A percentile compares a stretch with the other conserved stretches of the same genome.
These are phyloP conservation scores for Propithecus coquereli DNA, from an alignment of 2,113 vertebrate genomes.

Conservation along the genomic window DNA sequence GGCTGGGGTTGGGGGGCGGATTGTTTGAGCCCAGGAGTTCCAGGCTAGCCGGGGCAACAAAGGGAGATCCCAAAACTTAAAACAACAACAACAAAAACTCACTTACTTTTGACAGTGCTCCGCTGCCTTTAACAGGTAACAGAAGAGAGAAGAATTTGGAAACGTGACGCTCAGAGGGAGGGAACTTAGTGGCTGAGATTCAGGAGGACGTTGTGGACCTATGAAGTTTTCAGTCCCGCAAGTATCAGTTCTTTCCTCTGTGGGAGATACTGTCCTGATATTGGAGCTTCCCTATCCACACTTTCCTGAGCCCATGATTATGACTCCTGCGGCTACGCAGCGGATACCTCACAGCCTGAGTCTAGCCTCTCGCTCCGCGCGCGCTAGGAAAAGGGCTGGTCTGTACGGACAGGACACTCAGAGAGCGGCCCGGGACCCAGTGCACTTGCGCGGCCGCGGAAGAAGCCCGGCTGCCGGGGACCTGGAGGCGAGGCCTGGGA, in stretches of 20 bases:
- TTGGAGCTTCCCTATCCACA: background rate
- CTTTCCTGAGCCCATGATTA: background rate
- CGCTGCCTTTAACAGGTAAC: background rate
- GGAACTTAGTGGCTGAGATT: background rate
- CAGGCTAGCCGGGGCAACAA: background rate
- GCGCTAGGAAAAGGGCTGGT: accelerated
- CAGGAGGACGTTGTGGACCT: background rate
- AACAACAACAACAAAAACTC: no score
- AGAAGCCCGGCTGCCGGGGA: accelerated
- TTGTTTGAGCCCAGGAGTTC: background rate
- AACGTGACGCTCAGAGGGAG: background rate
- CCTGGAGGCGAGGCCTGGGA: background rate
- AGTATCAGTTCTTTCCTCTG: background rate
- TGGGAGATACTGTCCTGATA: background rate
- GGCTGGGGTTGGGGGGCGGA: background rate
- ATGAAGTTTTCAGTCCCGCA: background rate
- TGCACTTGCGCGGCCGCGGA: accelerated
- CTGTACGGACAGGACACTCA: accelerated
- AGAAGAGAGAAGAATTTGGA: background rate
- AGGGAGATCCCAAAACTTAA: background rate
- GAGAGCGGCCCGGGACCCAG: background rate
- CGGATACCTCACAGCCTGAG: background rate
- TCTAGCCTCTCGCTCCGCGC: no score
- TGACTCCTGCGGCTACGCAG: background rate
- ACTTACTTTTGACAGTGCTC: background rate